Conservation (phyloP, 1,140 invertebrate species). For the Drosophila sechellia region DNA sequence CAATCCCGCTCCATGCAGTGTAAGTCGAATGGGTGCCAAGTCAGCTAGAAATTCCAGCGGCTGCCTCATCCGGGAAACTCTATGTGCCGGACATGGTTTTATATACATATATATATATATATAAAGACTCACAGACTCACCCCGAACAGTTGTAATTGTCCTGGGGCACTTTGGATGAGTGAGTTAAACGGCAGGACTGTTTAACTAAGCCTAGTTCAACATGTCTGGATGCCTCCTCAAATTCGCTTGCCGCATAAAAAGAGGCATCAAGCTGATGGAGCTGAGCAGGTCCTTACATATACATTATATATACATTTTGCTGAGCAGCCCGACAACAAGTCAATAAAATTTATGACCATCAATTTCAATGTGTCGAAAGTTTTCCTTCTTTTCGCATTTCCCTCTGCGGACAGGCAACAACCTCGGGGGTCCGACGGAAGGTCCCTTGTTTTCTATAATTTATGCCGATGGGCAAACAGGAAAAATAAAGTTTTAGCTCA, state of each 20-base stretch:
- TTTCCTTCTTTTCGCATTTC: conserved; percentile 28
- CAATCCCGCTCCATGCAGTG: conserved; percentile 24
- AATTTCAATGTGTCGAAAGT: conserved; percentile 66
- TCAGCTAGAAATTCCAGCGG: conserved; percentile 39
- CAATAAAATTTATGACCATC: conserved; percentile 78
- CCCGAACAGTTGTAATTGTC: conserved; percentile 42
- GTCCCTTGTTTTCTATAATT: conserved; percentile 53
- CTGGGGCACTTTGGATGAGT: conserved; percentile 49
- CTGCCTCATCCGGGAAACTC: conserved; percentile 5
- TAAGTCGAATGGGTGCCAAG: conserved; percentile 40
- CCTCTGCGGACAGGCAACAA: conserved; percentile 6
- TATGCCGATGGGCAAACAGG: conserved; percentile 49
- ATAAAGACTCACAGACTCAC: conserved; percentile 32
- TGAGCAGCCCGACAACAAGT: conserved; percentile 52
- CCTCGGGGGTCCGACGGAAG: conserved; percentile 22
- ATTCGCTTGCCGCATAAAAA: conserved; percentile 61
- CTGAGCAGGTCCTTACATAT: conserved; percentile 2
- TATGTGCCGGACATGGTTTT: conserved; percentile 15
- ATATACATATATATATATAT: conserved; percentile 1
- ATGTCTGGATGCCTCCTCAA: conserved; percentile 27
- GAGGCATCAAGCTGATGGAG: conserved; percentile 8
- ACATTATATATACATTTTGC: conserved; percentile 11
- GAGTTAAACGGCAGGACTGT: conserved; percentile 64
- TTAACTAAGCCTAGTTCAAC: conserved; percentile 37
- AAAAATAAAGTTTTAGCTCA: conserved; percentile 49